phyloP scores from a whole-genome alignment of 1,140 invertebrate genomes.

The Tribolium madens region DNA sequence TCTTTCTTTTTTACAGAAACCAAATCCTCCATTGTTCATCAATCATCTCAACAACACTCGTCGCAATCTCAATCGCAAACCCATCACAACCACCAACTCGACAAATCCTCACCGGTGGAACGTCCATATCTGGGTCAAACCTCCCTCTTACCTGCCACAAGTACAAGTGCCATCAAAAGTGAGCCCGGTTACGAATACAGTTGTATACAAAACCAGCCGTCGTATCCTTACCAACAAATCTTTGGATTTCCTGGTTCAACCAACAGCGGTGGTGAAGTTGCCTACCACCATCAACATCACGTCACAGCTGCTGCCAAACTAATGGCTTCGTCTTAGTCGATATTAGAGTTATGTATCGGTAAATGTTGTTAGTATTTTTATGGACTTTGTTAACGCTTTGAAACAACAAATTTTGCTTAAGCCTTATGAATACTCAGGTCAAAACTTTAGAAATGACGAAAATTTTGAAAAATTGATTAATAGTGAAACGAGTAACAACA shows the following conservation, averaged over 20 bases:
- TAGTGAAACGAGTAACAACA: too few relatives aligned
- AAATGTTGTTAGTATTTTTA: background rate
- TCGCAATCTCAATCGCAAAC: conserved; percentile 45
- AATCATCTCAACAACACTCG: conserved; percentile 51
- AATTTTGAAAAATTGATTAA: too few relatives aligned
- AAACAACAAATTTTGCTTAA: background rate
- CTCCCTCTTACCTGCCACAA: conserved; percentile 65
- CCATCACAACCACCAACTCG: conserved; percentile 55
- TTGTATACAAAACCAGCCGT: conserved; percentile 62
- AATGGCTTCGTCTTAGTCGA: conserved; percentile 81
- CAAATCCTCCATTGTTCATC: conserved; percentile 60
- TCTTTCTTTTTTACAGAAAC: conserved; percentile 59
- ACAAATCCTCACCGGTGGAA: conserved; percentile 58
- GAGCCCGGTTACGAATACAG: conserved; percentile 64
- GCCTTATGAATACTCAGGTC: conserved; percentile 5
- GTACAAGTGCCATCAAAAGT: conserved; percentile 61
- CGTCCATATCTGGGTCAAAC: conserved; percentile 68
- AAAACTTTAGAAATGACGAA: background rate
- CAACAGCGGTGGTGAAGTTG: conserved; percentile 61
- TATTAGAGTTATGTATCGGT: background rate
- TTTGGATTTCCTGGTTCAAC: conserved; percentile 61
- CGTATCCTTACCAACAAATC: conserved; percentile 64
- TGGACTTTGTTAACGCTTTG: background rate
- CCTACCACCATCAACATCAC: conserved; percentile 84
- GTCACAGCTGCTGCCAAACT: conserved; percentile 83